Base-by-base conservation (phyloP, 1,140 invertebrate species). In the Ceratina calcarata region DNA sequence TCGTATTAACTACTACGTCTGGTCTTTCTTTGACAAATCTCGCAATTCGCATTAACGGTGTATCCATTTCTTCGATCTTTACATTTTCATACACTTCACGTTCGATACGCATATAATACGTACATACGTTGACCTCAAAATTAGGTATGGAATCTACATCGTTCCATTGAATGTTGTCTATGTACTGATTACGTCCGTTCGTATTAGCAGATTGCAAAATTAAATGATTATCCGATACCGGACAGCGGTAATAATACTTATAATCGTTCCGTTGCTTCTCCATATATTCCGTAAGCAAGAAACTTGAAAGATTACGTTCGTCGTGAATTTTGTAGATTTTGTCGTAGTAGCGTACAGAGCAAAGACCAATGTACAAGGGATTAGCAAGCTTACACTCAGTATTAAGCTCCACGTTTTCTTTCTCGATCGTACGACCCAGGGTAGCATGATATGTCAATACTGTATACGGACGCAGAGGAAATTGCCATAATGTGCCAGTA, bases 151-250 rank as follows among this genome's bases (percentile, higher is more conserved):
- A n/a, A n/a, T n/a, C n/a, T n/a, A n/a, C n/a, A n/a, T 32, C 32
- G 0, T 0, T 13, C 76, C 76, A 78, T 0, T 27, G 0, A 0
- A 78, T 72, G 0, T 6, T 7, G 3, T 78, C 60, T 20, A 78
- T 49, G 7, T 4, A 3, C 0, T 65, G 0, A 1, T 32, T 60
- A 10, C 0, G 2, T 1, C 20, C 2, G 0, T 32, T 24, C 3
- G n/a, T n/a, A 15, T 0, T 2, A 13, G 27, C 3, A 27, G 6
- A 13, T 16, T 32, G 0, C 2, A 65, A 13, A n/a, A 72, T 72
- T 10, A n/a, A 0, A 7, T 8, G 0, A 0, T n/a, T 4, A 4
- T 37, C n/a, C 0, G 0, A 3, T 0, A 3, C 0, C 0, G 74
- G 20, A 13, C 49, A 78, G 71, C 20, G 60, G 0, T 78, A 78